Evolutionary conservation across 2,113 vertebrate genomes (phyloP).

Genomic region (Panthera tigris): DNA sequence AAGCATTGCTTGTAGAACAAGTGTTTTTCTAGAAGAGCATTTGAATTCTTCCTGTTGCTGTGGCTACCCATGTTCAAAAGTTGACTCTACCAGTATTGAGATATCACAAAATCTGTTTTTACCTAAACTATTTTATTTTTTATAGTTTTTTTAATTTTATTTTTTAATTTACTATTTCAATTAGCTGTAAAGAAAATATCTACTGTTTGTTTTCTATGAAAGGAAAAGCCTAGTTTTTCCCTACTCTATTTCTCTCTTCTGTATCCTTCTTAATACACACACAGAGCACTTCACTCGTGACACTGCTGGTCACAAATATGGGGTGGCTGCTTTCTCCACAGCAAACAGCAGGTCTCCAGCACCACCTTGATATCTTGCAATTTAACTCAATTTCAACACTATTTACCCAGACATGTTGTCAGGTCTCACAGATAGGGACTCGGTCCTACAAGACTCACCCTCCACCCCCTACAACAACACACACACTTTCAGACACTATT

Average conservation of each 20-base stretch:
- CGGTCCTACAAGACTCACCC: neutral
- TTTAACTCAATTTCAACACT: neutral
- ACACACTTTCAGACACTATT: neutral
- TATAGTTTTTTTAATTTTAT: no score
- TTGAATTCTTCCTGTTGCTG: no score
- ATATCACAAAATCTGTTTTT: no score
- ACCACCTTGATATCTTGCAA: neutral
- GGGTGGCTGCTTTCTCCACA: neutral
- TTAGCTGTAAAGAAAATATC: neutral
- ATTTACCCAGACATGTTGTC: neutral
- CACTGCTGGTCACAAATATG: neutral
- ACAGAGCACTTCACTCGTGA: neutral
- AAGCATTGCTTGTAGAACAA: no score
- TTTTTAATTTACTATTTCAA: no score
- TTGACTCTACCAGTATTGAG: no score
- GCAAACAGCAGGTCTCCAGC: neutral
- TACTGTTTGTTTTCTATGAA: neutral
- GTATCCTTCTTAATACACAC: neutral
- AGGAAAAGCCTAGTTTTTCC: neutral
- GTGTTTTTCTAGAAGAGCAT: no score
- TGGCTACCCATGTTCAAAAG: no score
- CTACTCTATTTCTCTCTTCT: neutral
- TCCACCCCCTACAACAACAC: no score
- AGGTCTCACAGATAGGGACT: neutral
- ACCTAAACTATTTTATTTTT: no score